Conservation (phyloP, 2,888 invertebrate species). For the Strigamia transsilvanica region DNA sequence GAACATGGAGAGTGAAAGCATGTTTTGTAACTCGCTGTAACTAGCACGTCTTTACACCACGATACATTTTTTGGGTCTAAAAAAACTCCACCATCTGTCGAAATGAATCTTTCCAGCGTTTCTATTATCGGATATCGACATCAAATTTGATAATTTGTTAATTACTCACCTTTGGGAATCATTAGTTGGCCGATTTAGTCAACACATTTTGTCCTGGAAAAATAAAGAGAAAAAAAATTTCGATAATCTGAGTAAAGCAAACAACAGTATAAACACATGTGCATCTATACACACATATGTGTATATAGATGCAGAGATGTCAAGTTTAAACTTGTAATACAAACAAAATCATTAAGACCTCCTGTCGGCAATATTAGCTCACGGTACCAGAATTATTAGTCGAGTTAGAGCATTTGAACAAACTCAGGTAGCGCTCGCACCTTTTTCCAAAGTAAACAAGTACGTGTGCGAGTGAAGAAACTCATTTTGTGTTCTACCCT, state of each 20-base stretch:
- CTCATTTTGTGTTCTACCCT: neutral
- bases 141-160: neutral
- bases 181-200: slow-evolving; percentile 38
- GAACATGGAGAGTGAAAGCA: too few species aligned
- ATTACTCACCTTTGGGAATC: slow-evolving; percentile 39
- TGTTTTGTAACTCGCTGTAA: too few species aligned
- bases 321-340: slow-evolving; percentile 15
- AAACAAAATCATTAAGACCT: slow-evolving; percentile 21
- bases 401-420: slow-evolving; percentile 21
- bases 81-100: too few species aligned
- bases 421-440: slow-evolving; percentile 1
- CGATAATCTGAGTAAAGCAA: neutral
- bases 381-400: slow-evolving; percentile 17
- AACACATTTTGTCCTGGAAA: slow-evolving; percentile 37
- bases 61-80: too few species aligned
- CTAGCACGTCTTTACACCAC: too few species aligned
- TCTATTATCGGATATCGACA: neutral
- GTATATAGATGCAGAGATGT: neutral
- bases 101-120: too few species aligned
- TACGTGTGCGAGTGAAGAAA: slow-evolving; percentile 2
- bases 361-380: slow-evolving; percentile 25
- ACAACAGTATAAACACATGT: neutral
- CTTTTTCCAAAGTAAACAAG: slow-evolving; percentile 29
- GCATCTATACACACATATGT: too few species aligned
- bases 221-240: neutral